Evolutionary conservation across 2,888 invertebrate species (phyloP), one percentile per base, ranked within the genome.

Genomic region (Diarsia brunnea): DNA sequence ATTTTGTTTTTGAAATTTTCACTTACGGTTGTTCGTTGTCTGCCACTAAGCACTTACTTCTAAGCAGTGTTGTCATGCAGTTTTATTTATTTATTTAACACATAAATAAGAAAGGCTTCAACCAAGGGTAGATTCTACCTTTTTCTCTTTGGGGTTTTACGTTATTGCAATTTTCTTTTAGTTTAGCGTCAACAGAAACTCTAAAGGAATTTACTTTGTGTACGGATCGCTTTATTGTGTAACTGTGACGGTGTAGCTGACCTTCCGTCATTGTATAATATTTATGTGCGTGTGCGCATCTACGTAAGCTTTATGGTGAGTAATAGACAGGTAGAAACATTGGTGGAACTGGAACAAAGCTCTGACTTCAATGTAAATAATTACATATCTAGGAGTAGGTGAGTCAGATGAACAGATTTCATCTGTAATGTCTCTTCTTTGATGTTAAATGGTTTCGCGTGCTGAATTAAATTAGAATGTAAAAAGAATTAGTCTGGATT

Each of bases 231-330:
- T 43, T 49, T 11, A 24, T 21, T 60, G 31, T 76, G 38, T 76
- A 53, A 38, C 27, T 71, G 71, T 49, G 43, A 64, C 55, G 31
- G 3, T 49, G 49, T 45, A 11, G 55, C 49, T 83, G 83, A 83
- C 79, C 84, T 83, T 81, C 84, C 71, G 19, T 38, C 21, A 7
- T 60, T 69, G 83, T 81, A 53, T 76, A 67, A 63, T 67, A 69
- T 24, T 19, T 31, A 19, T 53, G 68, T 24, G 72, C 68, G 82
- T 7, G 51, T n/a, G 78, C 78, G 51, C 66, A 45, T 24, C 49
- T 61, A 55, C 68, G 72, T 83, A 72, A 81, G 78, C 72, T 81
- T 45, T 49, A 45, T n/a, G 84, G 65, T 81, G 84, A 81, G 53
- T 81, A 72, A 83, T 72, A 24, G 16, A 27, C 61, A 49, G 60